These are phyloP conservation scores for Esox masquinongy DNA, from an alignment of 2,797 vertebrate genomes.

Conservation along the genomic window DNA sequence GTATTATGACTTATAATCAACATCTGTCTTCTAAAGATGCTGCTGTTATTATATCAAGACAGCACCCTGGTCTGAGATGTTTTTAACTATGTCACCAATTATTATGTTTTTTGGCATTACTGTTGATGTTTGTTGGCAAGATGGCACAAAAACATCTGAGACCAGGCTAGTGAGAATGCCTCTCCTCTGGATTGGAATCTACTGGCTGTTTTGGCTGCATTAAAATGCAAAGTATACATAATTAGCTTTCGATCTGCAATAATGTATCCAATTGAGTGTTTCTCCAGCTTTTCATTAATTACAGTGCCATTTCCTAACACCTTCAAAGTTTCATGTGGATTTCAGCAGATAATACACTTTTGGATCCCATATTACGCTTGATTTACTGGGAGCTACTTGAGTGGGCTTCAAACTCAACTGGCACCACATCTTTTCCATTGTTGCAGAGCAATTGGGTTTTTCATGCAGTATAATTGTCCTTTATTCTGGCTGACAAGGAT, in stretches of 20 bases:
- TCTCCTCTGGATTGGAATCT: background rate
- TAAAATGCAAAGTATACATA: background rate
- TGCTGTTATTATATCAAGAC: background rate
- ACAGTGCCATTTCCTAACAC: background rate
- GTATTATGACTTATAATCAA: background rate
- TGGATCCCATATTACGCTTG: background rate
- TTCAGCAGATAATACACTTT: background rate
- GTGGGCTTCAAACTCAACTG: background rate
- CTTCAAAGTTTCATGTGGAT: background rate
- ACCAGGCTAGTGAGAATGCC: background rate
- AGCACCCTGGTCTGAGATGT: background rate
- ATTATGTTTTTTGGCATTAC: background rate
- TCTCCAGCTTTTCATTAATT: background rate
- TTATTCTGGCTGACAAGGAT: constrained; percentile 21
- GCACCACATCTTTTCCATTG: constrained; percentile 22
- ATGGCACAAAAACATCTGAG: background rate
- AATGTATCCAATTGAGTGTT: background rate
- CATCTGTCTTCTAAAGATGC: background rate
- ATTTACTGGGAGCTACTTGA: background rate
- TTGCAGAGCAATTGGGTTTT: constrained; percentile 10
- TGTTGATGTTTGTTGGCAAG: background rate
- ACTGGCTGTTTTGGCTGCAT: background rate
- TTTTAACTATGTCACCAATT: background rate
- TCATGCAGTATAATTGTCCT: constrained; percentile 15
- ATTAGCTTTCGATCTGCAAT: background rate